Evolutionary conservation across 2,797 vertebrate species (phyloP).

Genomic region (Hydrophis major): DNA sequence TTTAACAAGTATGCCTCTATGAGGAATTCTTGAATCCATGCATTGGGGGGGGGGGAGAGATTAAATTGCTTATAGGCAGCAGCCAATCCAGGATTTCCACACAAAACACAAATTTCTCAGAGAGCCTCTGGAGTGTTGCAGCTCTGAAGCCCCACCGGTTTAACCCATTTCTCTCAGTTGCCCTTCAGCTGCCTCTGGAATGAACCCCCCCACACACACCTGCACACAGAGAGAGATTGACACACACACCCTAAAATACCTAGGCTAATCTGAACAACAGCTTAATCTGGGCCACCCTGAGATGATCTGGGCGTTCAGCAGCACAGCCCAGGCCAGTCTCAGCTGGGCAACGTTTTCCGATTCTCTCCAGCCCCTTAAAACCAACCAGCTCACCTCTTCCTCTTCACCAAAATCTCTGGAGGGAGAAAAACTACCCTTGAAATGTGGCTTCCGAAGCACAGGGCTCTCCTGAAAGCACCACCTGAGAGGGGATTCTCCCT

Average conservation of each 20-base stretch:
- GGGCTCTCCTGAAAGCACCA: neutral
- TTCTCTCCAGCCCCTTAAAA: neutral
- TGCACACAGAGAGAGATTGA: too few relatives aligned
- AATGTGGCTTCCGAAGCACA: rapidly evolving
- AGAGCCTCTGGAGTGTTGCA: neutral
- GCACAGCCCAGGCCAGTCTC: rapidly evolving
- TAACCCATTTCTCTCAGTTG: neutral
- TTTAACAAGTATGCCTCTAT: neutral
- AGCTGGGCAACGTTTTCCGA: neutral
- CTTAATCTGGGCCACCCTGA: neutral
- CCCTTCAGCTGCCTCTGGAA: neutral
- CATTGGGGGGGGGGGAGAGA: too few relatives aligned
- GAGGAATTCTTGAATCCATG: too few relatives aligned
- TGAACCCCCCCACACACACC: neutral
- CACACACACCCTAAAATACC: neutral
- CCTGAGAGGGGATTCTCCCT: too few relatives aligned
- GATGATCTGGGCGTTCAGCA: neutral
- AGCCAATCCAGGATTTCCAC: neutral
- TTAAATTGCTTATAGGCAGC: neutral
- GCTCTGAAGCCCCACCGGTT: neutral
- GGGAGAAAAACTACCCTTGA: neutral
- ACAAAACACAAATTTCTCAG: rapidly evolving
- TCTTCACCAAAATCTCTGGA: neutral
- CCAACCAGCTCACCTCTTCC: neutral
- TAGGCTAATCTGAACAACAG: neutral